Percentiles rank a stretch among this genome's conserved stretches.
Conservation (phyloP, 2,888 invertebrate species). For the Aspidapion aeneum region DNA sequence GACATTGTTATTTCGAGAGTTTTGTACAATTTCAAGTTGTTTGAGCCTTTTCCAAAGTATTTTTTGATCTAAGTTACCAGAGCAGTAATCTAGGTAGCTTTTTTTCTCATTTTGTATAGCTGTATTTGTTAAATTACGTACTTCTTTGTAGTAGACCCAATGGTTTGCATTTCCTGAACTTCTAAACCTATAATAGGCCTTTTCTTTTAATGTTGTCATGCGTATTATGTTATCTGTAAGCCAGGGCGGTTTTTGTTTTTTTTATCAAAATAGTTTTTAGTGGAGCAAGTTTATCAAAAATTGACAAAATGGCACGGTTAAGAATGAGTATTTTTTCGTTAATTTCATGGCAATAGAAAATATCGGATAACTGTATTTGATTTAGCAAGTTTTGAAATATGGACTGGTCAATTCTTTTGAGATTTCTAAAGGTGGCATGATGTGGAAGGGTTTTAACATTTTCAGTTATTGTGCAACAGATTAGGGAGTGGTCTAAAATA, state of each 20-base stretch:
- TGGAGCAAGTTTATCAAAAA: neutral
- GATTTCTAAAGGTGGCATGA: too few relatives aligned
- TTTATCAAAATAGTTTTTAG: slow-evolving; percentile 1
- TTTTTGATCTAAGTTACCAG: neutral
- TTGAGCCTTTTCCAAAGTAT: neutral
- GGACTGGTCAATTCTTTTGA: too few relatives aligned
- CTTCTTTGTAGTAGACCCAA: neutral
- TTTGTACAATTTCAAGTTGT: neutral
- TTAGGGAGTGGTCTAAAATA: too few relatives aligned
- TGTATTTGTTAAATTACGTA: neutral
- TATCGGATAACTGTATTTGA: neutral
- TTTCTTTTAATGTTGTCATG: neutral
- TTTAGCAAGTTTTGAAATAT: too few relatives aligned
- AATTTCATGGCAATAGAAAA: neutral
- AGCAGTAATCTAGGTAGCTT: neutral
- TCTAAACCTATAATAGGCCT: neutral
- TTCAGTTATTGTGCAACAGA: too few relatives aligned
- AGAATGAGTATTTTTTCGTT: neutral
- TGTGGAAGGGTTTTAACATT: too few relatives aligned
- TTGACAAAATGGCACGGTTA: neutral
- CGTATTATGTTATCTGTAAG: neutral
- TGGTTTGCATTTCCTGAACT: neutral
- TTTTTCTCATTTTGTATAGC: neutral
- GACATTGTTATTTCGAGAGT: too few relatives aligned
- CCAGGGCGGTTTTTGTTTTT: slow-evolving; percentile 3